Evolutionary conservation across 2,888 invertebrate species (phyloP), one percentile per base, ranked within the genome.

Genomic region (Leptinotarsa tumamoca): DNA sequence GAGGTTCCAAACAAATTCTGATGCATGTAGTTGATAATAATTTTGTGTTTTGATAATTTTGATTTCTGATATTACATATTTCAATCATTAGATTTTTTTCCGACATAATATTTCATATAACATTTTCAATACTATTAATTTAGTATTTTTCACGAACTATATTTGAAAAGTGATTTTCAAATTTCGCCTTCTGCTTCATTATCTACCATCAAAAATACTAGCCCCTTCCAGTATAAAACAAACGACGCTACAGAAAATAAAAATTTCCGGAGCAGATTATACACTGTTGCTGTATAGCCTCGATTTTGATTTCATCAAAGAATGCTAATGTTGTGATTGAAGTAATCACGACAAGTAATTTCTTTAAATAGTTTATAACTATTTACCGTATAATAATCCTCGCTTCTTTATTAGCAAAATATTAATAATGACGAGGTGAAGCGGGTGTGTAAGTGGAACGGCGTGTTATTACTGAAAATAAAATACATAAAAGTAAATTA

Each of bases 291-390:
- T 58, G 1, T 13, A 27, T 23, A 58, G 23, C 23, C 58, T 23
- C 17, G 1, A 18, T 23, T 58, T 58, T 23, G 63, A 15, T 63
- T 33, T n/a, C 4, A 33, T 63, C 5, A 33, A 33, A 3, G 17
- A 27, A 17, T 18, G n/a, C 43, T 63, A 5, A 23, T 63, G 33
- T 63, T n/a, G 13, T 33, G 63, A 63, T 33, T 63, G 63, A 43
- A 63, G 63, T 63, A 63, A 63, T 63, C 63, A 63, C 33, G 63
- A 63, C 63, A 33, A n/a, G 63, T n/a, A 58, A 58, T 58, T 58
- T 10, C 21, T 58, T 58, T 10, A 18, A 58, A 58, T 18, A 63
- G 10, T 63, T 43, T 33, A 63, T 33, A 33, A n/a, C 43, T 33
- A 63, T 63, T 63, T 43, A 63, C 43, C 33, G 63, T 63, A 63